phyloP scores from a whole-genome alignment of 2,888 invertebrate genomes.

The Lycocerus yunnanus region DNA sequence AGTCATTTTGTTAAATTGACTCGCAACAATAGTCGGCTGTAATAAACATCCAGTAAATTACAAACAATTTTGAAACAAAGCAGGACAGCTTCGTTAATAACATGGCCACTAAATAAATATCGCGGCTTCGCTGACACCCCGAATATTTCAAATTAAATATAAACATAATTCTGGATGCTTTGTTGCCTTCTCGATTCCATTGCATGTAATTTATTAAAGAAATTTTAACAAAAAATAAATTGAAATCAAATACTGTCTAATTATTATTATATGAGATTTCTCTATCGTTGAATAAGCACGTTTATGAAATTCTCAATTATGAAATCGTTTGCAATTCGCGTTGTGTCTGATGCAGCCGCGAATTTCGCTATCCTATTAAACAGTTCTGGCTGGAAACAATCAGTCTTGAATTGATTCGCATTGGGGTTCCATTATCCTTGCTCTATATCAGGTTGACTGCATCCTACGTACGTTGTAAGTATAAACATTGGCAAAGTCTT shows the following conservation, averaged over 20 bases:
- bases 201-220: background rate
- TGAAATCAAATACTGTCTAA: background rate
- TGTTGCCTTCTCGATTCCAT: background rate
- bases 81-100: conserved; percentile 35
- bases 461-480: conserved; percentile 2
- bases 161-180: conserved; percentile 4
- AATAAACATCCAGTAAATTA: conserved; percentile 41
- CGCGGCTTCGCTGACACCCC: conserved; percentile 29
- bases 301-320: conserved; percentile 45
- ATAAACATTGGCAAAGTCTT: conserved; percentile 7
- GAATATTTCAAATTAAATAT: conserved; percentile 30
- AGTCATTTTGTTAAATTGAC: conserved; percentile 36
- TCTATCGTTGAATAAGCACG: conserved; percentile 26
- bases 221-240: background rate
- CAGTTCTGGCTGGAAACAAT: conserved; percentile 56
- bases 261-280: background rate
- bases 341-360: conserved; percentile 50
- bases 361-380: conserved; percentile 50
- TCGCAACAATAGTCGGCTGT: conserved; percentile 37
- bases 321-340: conserved; percentile 44
- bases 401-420: conserved; percentile 57
- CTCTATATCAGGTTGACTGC: conserved; percentile 33
- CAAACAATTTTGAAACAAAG: conserved; percentile 35
- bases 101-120: conserved; percentile 36
- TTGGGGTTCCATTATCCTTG: conserved; percentile 56